Evolutionary conservation across 2,797 vertebrate genomes (phyloP), one percentile per base, ranked within the genome.

Genomic region (Limosa lapponica): DNA sequence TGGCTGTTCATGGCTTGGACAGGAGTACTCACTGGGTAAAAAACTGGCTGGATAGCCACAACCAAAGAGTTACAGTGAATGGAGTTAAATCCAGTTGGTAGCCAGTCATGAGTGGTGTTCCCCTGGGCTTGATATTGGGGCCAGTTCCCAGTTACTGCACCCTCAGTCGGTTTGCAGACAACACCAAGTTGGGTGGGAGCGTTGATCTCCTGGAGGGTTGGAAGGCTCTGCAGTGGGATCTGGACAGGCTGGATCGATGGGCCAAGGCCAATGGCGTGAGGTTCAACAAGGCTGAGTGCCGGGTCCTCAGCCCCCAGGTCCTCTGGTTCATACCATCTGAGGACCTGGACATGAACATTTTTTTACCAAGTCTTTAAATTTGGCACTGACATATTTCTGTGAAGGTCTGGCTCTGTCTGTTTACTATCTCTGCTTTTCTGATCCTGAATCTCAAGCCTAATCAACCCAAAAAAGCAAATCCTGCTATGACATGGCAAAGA

Each of bases 21-120:
- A 1, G 11, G 4, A 10, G 3, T 13, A 43, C 5, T 16, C 1
- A 1, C 28, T 41, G 22, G 8, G n/a, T 27, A 36, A 69, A 57
- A 87, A 77, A n/a, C n/a, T 54, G 25, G 7, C 25, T 67, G 9
- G 3, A 39, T 25, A 28, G 15, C 19, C 1, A 1, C 18, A 25
- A 19, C 28, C 59, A 55, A 55, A 55, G 34, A 52, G 17, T 36
- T 16, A 12, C 19, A 27, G 12, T 39, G 39, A 49, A 28, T 8
- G 49, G 19, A 62, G 37, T 28, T 57, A 17, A 65, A 62, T 16
- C 11, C 49, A 82, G 6, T 13, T 25, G 34, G 78, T 3, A 2
- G 16, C 13, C 0, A 0, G n/a, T 32, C 43, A 58, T 13, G 5
- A n/a, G 43, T 19, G 16, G 34, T 22, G 22, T 3, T 49, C 14